Base-by-base conservation (phyloP, 2,797 vertebrate genomes). In the Lithobates sylvaticus region DNA sequence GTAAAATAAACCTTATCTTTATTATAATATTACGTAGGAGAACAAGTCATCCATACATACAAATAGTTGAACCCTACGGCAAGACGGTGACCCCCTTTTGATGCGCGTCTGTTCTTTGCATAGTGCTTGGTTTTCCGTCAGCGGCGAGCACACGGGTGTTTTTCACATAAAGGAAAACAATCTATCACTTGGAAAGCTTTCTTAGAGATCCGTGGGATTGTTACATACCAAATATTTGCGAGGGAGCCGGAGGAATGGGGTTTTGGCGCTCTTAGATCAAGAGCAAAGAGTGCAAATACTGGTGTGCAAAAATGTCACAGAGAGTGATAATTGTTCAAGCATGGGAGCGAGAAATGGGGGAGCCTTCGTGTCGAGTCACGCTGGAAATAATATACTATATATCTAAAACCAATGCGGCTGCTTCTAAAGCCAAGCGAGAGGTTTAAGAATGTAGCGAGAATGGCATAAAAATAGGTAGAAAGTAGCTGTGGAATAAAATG, bases 121-220 rank as follows among this genome's bases (percentile, higher is more conserved):
- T 58, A 36, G 21, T 26, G n/a, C 68, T 36, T 54, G 23, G 26
- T 44, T 67, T 68, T 29, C n/a, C 4, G 21, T 47, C 69, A 5
- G 27, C 10, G 12, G n/a, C 5, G 9, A 74, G 47, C 36, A 65
- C 70, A 44, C 10, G 13, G n/a, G 16, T 81, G 79, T 64, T 73
- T 73, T 72, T 82, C 65, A 10, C 10, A 64, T 82, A 73, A 42
- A 73, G 16, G 54, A 58, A 64, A 61, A 64, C 34, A 73, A 58
- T 82, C 42, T 29, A 65, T 73, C 80, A 73, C 7, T 82, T 74
- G 80, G 54, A 21, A 3, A 7, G 39, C 61, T 64, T 10, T 47
- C 21, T 50, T 64, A 73, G 34, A 82, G 34, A 44, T 44, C 70
- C 34, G 61, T 64, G n/a, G 70, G 50, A 39, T 73, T 64, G 23